These are phyloP conservation scores for Actinostola sp. DNA, from an alignment of 92 coral and sea anemone genomes.

Conservation along the genomic window DNA sequence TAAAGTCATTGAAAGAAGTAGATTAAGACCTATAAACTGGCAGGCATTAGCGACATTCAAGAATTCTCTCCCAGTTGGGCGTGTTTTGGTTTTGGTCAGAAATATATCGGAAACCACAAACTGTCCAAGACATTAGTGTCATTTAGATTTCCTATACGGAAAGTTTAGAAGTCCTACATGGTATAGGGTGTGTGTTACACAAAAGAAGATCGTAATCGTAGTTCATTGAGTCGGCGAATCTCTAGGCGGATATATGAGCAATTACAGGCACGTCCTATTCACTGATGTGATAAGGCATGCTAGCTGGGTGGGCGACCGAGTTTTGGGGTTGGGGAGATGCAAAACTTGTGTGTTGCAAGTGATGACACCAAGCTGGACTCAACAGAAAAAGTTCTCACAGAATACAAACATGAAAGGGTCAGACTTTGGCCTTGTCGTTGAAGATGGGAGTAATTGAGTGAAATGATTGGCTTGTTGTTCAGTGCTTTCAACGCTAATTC, in stretches of 20 bases:
- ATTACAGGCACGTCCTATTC: conserved; percentile 10
- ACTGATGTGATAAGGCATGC: conserved; percentile 15
- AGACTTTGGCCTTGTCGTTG: conserved; percentile 2
- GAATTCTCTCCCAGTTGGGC: no score
- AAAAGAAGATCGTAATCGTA: conserved; percentile 16
- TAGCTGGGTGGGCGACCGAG: conserved; percentile 14
- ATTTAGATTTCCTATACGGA: conserved; percentile 8
- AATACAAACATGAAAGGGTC: conserved; percentile 11
- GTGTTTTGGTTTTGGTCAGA: no score
- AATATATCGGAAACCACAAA: neutral
- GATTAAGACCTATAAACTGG: neutral
- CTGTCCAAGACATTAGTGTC: neutral
- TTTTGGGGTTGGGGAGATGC: conserved; percentile 1
- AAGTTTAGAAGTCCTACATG: neutral
- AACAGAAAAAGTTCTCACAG: conserved; percentile 3
- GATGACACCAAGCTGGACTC: neutral
- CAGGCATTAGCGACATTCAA: neutral
- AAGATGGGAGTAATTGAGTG: neutral
- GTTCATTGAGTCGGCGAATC: conserved; percentile 13
- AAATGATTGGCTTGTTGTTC: conserved; percentile 12
- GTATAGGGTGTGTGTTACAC: neutral
- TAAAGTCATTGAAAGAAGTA: conserved; percentile 1
- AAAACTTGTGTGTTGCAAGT: neutral
- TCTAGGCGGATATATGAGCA: conserved; percentile 32
- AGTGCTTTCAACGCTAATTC: conserved; percentile 9